These are phyloP conservation scores for Cephus sareptanus DNA, from an alignment of 2,888 invertebrate genomes.

Conservation along the genomic window DNA sequence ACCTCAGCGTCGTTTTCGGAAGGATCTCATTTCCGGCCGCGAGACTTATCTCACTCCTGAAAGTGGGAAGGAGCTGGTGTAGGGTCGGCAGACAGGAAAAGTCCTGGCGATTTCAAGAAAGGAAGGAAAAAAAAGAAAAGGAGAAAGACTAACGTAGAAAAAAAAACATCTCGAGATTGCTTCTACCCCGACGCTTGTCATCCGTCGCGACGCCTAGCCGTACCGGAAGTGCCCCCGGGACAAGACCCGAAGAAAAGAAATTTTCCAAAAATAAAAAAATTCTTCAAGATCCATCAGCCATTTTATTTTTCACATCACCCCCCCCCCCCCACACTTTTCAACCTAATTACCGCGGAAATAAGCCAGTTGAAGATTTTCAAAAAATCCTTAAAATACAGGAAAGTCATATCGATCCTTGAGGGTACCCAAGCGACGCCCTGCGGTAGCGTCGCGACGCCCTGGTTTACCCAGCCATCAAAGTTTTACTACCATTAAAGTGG, in stretches of 20 bases:
- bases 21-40: slow-evolving; percentile 38
- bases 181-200: not conserved
- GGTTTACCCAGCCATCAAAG: not conserved
- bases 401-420: not conserved
- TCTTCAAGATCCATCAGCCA: not conserved
- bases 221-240: not conserved
- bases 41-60: slow-evolving; percentile 21
- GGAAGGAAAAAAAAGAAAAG: not conserved
- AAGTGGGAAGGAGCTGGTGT: not conserved
- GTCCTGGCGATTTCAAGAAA: slow-evolving; percentile 21
- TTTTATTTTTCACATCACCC: not conserved
- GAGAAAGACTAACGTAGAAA: not conserved
- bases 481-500: not conserved
- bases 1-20: slow-evolving; percentile 27
- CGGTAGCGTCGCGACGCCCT: not conserved
- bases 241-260: not conserved
- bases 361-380: not conserved
- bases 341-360: not conserved
- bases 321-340: not conserved
- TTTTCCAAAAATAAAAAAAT: not conserved
- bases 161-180: not conserved
- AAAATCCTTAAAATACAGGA: not conserved
- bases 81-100: slow-evolving; percentile 10
- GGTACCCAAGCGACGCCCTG: not conserved
- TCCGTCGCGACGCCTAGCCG: not conserved